Base-by-base conservation (phyloP, 2,113 vertebrate genomes). In the Sialia sialis region DNA sequence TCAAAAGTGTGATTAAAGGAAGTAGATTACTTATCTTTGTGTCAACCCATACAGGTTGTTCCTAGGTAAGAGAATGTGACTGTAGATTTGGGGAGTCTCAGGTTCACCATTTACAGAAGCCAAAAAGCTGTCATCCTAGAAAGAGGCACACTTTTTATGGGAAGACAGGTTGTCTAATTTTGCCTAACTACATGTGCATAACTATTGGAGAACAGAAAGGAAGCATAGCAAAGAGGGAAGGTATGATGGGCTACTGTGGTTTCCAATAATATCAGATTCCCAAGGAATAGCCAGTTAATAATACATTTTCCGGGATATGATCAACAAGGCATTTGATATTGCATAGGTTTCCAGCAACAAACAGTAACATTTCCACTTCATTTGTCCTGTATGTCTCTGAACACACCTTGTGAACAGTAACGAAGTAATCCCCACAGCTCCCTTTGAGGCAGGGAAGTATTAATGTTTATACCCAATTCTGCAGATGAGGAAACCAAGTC, bases 401-500 rank as follows among this genome's bases (percentile, higher is more conserved):
- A 78, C n/a, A 81, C 5, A 0, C 36, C 90, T 89, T 23, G 29
- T 36, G 73, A 93, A 82, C 13, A 69, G 13, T 25, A 84, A 66
- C 13, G 10, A 76, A 84, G 48, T 77, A 93, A 95, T 77, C 43
- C 16, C 21, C 39, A 58, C 20, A 51, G 46, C 32, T 83, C 36
- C 64, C 79, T 84, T 39, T 79, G 73, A 93, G 73, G 83, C 64
- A 92, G 14, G 52, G 77, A 93, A 92, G 73, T 56, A 59, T 83
- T 85, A 72, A 43, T 93, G 78, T 86, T 93, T 78, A 30, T 59
- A 41, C 25, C 29, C 83, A 43, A 68, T 86, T 78, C 89, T 72
- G 58, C 51, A 93, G 77, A 78, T 93, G 94, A 84, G 56, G 87
- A 94, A 95, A 87, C 52, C 30, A 78, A 93, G 76, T 75, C 95